These are phyloP conservation scores for Neoarius graeffei DNA, from an alignment of 2,113 vertebrate species.

Conservation along the genomic window DNA sequence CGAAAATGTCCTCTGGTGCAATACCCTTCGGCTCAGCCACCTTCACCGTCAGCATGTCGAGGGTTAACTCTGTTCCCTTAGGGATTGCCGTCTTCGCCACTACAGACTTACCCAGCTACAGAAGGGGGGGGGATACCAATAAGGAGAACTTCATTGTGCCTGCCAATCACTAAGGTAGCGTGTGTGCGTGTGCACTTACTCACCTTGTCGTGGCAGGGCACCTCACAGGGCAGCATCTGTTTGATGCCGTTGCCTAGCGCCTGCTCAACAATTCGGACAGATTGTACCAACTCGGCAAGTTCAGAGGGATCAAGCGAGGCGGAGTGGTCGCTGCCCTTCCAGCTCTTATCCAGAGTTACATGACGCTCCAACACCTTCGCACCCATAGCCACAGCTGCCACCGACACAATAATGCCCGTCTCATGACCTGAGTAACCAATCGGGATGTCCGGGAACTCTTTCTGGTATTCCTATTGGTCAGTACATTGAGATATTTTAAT, in stretches of 20 bases:
- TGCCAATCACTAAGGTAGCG: neutral
- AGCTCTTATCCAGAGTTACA: conserved; percentile 89
- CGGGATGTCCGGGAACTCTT: conserved; percentile 95
- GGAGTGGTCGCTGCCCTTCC: conserved; percentile 92
- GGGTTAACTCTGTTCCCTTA: conserved; percentile 79
- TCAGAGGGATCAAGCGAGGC: conserved; percentile 86
- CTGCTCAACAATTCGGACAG: conserved; percentile 85
- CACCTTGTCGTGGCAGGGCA: conserved; percentile 92
- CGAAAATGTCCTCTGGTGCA: conserved; percentile 86
- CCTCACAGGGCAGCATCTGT: conserved; percentile 86
- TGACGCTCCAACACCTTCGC: conserved; percentile 95
- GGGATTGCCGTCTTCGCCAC: conserved; percentile 87
- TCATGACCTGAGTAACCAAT: conserved; percentile 97
- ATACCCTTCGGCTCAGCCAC: conserved; percentile 92
- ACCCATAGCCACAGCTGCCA: conserved; percentile 91
- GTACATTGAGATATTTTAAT: neutral
- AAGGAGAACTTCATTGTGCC: neutral
- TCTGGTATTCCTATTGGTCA: conserved; percentile 84
- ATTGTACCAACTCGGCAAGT: conserved; percentile 82
- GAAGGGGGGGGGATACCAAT: neutral
- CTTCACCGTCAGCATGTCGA: conserved; percentile 92
- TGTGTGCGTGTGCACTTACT: conserved; percentile 11
- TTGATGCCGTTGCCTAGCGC: conserved; percentile 84
- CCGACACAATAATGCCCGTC: conserved; percentile 84
- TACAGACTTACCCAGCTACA: conserved; percentile 92